Conservation (phyloP, 2,888 invertebrate genomes). For the Dryadula phaetusa region DNA sequence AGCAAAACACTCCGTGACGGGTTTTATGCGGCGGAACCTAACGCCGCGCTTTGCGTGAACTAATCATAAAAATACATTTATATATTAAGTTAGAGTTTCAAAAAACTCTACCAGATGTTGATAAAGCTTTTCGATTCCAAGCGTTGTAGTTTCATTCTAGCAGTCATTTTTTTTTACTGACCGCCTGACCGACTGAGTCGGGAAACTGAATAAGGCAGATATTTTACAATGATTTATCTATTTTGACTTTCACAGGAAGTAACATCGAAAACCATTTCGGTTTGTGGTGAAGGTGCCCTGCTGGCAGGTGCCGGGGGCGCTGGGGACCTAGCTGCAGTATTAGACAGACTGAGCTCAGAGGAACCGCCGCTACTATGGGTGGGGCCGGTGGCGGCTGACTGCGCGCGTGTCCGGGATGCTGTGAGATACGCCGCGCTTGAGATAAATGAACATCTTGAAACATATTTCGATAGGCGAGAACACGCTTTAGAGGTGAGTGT, state of each 20-base stretch:
- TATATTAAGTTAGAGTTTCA: too few species aligned
- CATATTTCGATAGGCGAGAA: slow-evolving; percentile 95
- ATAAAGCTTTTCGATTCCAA: too few species aligned
- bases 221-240: background rate
- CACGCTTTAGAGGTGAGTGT: slow-evolving; percentile 90
- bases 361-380: slow-evolving; percentile 97
- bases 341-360: slow-evolving; percentile 85
- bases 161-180: too few species aligned
- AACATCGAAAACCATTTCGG: slow-evolving; percentile 87
- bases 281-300: slow-evolving; percentile 64
- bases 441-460: slow-evolving; percentile 97
- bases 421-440: slow-evolving; percentile 95
- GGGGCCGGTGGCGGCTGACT: slow-evolving; percentile 88
- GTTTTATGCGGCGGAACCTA: too few species aligned
- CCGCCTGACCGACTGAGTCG: too few species aligned
- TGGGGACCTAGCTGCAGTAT: slow-evolving; percentile 76
- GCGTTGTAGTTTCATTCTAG: too few species aligned
- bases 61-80: too few species aligned
- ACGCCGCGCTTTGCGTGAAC: too few species aligned
- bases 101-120: too few species aligned
- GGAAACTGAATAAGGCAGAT: too few species aligned
- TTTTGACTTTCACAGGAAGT: slow-evolving; percentile 86
- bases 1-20: too few species aligned
- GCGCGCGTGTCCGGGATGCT: slow-evolving; percentile 90
- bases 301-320: slow-evolving; percentile 51